phyloP scores from a whole-genome alignment of 53 echinoderm and acorn worm genomes.

The Temnopleurus reevesii region DNA sequence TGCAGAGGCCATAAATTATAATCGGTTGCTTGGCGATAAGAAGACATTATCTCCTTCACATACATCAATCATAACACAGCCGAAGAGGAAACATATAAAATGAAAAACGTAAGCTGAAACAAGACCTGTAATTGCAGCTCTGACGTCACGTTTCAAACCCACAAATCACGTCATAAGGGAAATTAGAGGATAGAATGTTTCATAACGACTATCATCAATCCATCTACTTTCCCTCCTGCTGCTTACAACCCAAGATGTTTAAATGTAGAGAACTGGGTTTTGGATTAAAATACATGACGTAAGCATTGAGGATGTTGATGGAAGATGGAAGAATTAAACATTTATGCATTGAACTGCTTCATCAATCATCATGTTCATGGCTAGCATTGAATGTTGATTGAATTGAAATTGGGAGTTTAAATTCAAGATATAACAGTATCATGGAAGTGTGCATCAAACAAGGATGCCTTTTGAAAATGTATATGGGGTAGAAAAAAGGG shows the following conservation, averaged over 20 bases:
- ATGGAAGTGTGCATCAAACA: too few relatives aligned
- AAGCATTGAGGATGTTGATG: neutral
- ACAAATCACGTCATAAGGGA: constrained; percentile 1
- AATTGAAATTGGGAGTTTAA: neutral
- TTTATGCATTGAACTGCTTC: neutral
- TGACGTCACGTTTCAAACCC: constrained; percentile 26
- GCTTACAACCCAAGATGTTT: neutral
- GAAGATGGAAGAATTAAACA: neutral
- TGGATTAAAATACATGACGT: neutral
- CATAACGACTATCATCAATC: neutral
- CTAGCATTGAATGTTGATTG: too few relatives aligned
- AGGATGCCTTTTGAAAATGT: too few relatives aligned
- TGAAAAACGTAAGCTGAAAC: constrained; percentile 3
- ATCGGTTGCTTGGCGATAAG: neutral
- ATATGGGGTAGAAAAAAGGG: too few relatives aligned
- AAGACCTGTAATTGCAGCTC: neutral
- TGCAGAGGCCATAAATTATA: neutral
- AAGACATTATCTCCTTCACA: neutral
- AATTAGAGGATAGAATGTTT: constrained; percentile 10
- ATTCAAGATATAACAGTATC: neutral
- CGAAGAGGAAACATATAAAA: neutral
- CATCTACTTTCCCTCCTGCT: neutral
- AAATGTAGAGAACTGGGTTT: neutral
- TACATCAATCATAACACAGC: neutral
- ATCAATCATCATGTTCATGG: neutral